Percentiles rank a stretch among this genome's conserved stretches.
Conservation (phyloP, 1,140 invertebrate species). For the Heliothis subflexa region DNA sequence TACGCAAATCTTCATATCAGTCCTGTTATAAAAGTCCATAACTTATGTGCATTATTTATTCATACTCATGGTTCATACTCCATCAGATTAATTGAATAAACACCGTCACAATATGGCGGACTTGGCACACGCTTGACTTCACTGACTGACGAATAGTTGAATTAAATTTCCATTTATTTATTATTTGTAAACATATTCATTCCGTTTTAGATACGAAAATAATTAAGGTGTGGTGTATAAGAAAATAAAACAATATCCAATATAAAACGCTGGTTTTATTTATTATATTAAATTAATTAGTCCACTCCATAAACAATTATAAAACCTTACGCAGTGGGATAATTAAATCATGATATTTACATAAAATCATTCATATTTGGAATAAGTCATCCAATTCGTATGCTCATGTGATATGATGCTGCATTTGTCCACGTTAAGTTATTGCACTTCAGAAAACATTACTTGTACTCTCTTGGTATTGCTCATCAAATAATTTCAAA, state of each 20-base stretch:
- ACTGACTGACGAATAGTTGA: too few species aligned
- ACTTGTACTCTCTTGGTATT: slow-evolving; percentile 75
- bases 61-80: too few species aligned
- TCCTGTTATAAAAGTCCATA: too few species aligned
- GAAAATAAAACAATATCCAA: slow-evolving; percentile 53
- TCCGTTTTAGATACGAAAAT: too few species aligned
- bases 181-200: too few species aligned
- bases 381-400: slow-evolving; percentile 65
- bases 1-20: too few species aligned
- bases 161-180: too few species aligned
- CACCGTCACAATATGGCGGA: too few species aligned
- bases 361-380: slow-evolving; percentile 65
- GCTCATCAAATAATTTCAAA: slow-evolving; percentile 68
- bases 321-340: slow-evolving; percentile 74
- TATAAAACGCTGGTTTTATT: slow-evolving; percentile 79
- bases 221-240: too few species aligned
- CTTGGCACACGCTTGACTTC: too few species aligned
- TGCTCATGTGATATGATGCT: slow-evolving; percentile 66
- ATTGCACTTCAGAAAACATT: slow-evolving; percentile 65
- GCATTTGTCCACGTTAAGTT: slow-evolving; percentile 59
- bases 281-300: slow-evolving; percentile 71
- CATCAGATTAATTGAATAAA: too few species aligned
- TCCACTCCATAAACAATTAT: slow-evolving; percentile 79
- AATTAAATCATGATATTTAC: slow-evolving; percentile 76
- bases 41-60: too few species aligned